Evolutionary conservation across 2,888 invertebrate species (phyloP), one percentile per base, ranked within the genome.

Genomic region (Acleris literana): DNA sequence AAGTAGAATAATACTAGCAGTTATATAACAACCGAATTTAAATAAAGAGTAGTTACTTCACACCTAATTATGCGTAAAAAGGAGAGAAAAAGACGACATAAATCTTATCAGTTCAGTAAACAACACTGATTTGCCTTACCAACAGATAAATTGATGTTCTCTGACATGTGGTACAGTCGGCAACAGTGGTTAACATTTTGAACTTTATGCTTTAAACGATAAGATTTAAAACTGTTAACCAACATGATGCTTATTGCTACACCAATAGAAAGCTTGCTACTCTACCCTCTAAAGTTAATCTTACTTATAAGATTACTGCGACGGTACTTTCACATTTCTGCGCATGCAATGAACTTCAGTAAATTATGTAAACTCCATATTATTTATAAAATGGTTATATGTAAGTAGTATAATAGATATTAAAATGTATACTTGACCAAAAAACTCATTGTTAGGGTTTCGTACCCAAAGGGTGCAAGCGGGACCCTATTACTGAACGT

Each of bases 201-300:
- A 66, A 66, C 66, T 48, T 57, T 62, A 66, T 56, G 18, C 13
- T 7, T n/a, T 54, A 11, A 17, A 3, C 0, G 33, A 66, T 66
- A 62, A 66, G 52, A 52, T 57, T 53, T 39, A 62, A 66, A 66
- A 56, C 52, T 48, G 58, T 52, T 65, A 65, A 66, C 43, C 62
- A 17, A 39, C 16, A 13, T 57, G 46, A 52, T 56, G 58, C 48
- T 48, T 33, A 56, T 25, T 44, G 53, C 53, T 59, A 51, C 67
- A 71, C 64, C 70, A 64, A 71, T 66, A 58, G 74, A 71, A 63
- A 69, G 68, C 64, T 68, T 61, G 63, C 75, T 76, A 75, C 82
- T 76, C 82, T 86, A 87, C 87, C 89, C 80, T 92, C 87, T 81
- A 79, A 80, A 87, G 85, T 76, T 88, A 89, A 91, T 92, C 92